Conservation (phyloP, 53 echinoderm and acorn worm species). For the Stichopus horrens region DNA sequence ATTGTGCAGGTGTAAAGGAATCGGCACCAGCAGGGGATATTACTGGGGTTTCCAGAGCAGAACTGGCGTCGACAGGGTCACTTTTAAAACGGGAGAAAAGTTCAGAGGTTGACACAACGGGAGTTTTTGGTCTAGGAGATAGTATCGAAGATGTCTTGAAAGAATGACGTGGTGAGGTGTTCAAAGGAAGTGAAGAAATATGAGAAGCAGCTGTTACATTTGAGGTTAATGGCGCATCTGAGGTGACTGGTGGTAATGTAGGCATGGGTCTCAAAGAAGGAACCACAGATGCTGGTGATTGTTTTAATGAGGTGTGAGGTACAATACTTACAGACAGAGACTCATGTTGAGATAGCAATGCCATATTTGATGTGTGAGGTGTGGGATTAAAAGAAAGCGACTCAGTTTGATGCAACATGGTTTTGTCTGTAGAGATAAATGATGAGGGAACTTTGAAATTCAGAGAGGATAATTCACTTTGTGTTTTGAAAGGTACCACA, state of each 20-base stretch:
- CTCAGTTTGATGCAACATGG: background rate
- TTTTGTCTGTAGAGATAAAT: background rate
- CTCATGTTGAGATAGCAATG: background rate
- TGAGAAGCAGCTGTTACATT: background rate
- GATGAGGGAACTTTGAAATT: background rate
- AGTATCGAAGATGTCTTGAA: background rate
- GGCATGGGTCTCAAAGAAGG: background rate
- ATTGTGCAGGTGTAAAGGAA: background rate
- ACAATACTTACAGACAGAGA: background rate
- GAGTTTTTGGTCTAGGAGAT: background rate
- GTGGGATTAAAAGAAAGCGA: background rate
- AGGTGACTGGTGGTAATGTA: background rate
- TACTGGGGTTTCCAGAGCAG: background rate
- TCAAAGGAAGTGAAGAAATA: background rate
- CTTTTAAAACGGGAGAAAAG: background rate
- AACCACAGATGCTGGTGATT: background rate
- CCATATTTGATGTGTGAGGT: background rate
- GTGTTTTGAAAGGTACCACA: background rate
- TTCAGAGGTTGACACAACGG: no score
- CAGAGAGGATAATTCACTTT: background rate
- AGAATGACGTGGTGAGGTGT: background rate
- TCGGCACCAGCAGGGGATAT: background rate
- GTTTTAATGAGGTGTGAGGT: background rate
- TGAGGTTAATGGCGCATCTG: background rate
- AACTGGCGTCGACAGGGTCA: background rate